A percentile compares a stretch with the other conserved stretches of the same genome.
Evolutionary conservation across 2,888 invertebrate genomes (phyloP).

Genomic region (Osmoderma eremita): DNA sequence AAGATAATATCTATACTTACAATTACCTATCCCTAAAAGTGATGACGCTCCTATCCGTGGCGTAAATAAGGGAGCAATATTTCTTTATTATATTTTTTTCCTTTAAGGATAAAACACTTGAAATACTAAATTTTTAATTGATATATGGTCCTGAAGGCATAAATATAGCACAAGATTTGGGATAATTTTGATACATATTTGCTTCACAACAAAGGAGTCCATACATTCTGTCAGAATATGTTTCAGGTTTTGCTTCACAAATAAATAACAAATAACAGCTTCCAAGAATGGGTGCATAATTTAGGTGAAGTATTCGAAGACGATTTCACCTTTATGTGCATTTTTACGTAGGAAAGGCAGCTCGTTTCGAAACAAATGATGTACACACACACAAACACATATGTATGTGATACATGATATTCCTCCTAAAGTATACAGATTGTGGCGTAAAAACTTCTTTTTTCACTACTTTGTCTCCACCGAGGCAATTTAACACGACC

Average conservation of each 20-base stretch:
- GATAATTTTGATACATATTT: conserved; percentile 26
- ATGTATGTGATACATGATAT: conserved; percentile 2
- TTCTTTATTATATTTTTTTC: too few species aligned
- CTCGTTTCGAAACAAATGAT: conserved; percentile 7
- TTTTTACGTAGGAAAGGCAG: background rate
- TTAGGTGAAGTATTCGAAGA: too few species aligned
- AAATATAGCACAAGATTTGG: conserved; percentile 12
- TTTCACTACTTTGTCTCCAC: conserved; percentile 23
- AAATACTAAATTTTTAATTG: too few species aligned
- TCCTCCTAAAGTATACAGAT: conserved; percentile 3
- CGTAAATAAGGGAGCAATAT: too few species aligned
- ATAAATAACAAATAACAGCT: conserved; percentile 20
- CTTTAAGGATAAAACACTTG: too few species aligned
- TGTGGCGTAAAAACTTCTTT: conserved; percentile 25
- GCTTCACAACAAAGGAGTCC: conserved; percentile 7
- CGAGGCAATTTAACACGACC: conserved; percentile 24
- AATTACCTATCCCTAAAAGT: too few species aligned
- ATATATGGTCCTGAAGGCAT: too few species aligned
- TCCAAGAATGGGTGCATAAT: too few species aligned
- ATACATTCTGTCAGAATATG: conserved; percentile 8
- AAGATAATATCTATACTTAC: too few species aligned
- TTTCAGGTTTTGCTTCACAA: conserved; percentile 1
- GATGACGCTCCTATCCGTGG: too few species aligned
- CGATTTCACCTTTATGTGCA: background rate
- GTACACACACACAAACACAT: background rate